A percentile compares a stretch with the other conserved stretches of the same genome.
Conservation (phyloP, 2,888 invertebrate genomes). For the Acleris laterana region DNA sequence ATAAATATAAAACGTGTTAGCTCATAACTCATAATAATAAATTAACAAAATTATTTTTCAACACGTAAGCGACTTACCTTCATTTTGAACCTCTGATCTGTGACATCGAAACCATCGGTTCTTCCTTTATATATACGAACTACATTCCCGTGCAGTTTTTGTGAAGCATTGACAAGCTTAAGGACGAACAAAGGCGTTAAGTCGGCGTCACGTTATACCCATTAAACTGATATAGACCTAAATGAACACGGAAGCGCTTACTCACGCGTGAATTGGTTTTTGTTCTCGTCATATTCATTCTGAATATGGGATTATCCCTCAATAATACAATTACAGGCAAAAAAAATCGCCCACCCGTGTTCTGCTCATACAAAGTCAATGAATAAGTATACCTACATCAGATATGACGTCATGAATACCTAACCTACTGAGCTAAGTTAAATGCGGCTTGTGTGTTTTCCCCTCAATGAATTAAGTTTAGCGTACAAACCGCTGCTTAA, state of each 20-base stretch:
- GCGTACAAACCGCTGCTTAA: no score
- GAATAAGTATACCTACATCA: no score
- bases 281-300: neutral
- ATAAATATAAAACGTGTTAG: neutral
- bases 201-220: slow-evolving; percentile 40
- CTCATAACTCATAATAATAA: neutral
- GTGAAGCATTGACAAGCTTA: slow-evolving; percentile 6
- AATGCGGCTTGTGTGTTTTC: no score
- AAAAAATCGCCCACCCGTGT: no score
- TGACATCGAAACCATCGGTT: slow-evolving; percentile 11
- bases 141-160: slow-evolving; percentile 42
- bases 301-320: slow-evolving; percentile 28
- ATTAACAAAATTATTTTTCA: neutral
- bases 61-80: slow-evolving; percentile 33
- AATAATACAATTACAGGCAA: neutral
- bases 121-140: slow-evolving; percentile 44
- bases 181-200: slow-evolving; percentile 37
- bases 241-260: slow-evolving; percentile 35
- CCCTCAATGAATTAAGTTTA: no score
- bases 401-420: no score
- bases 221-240: slow-evolving; percentile 29
- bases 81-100: slow-evolving; percentile 29
- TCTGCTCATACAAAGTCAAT: no score
- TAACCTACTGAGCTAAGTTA: no score
- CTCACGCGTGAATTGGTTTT: slow-evolving; percentile 1